A percentile compares a stretch with the other conserved stretches of the same genome.
phyloP scores from a whole-genome alignment of 2,797 vertebrate genomes.

The Parauchenoglanis punctatus region DNA sequence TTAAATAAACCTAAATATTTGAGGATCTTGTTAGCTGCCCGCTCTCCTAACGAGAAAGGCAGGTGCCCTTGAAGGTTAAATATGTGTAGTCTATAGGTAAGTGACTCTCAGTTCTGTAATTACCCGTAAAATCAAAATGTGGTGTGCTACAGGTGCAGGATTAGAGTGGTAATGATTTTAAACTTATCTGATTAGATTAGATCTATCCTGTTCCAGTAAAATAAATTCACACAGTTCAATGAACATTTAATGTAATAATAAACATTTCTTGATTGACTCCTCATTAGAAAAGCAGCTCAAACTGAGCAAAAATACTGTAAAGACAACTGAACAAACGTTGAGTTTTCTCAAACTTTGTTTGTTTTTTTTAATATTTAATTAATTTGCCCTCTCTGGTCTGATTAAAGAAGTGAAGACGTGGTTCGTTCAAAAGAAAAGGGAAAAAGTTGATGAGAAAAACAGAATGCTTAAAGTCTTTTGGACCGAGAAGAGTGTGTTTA shows the following conservation, averaged over 20 bases:
- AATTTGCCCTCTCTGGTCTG: neutral
- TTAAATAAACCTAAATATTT: neutral
- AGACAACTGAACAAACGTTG: neutral
- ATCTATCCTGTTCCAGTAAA: neutral
- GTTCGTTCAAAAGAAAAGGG: neutral
- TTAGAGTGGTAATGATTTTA: neutral
- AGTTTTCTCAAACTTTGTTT: neutral
- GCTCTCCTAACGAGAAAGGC: neutral
- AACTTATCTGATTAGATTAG: neutral
- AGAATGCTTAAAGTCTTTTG: neutral
- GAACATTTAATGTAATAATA: neutral
- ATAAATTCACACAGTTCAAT: neutral
- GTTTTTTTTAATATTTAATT: neutral
- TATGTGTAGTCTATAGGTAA: neutral
- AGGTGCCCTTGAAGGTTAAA: neutral
- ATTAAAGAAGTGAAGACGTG: neutral
- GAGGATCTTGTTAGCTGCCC: neutral
- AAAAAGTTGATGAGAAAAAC: neutral
- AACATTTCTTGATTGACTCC: neutral
- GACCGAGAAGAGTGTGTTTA: neutral
- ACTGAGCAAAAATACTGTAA: neutral
- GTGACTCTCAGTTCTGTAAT: neutral
- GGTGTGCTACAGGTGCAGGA: neutral
- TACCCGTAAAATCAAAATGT: neutral
- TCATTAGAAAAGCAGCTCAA: neutral